Base-by-base conservation (phyloP, 2,888 invertebrate genomes). In the Athalia circularis region DNA sequence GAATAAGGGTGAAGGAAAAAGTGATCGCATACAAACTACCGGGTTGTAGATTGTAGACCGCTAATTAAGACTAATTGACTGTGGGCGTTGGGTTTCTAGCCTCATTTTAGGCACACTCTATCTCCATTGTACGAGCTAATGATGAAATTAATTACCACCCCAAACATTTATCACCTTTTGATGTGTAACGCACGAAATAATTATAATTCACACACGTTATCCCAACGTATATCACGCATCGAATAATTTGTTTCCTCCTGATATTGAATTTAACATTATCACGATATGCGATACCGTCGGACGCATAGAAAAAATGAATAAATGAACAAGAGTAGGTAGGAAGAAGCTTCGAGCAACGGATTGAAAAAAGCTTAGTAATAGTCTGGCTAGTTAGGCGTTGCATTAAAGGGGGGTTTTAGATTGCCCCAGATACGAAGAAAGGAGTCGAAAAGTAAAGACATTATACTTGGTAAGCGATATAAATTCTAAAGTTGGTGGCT, bases 111-210 rank as follows among this genome's bases (percentile, higher is more conserved):
- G 11, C 50, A 29, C 75, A 50, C 50, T 75, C 62, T 62, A 75
- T 75, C 64, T 75, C 75, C 7, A 47, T 62, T 62, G 48, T 75
- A 62, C 50, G 75, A 62, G 64, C 75, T 75, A 75, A 75, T 75
- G 75, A 75, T 75, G 62, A 52, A 75, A 75, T 75, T 75, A 75
- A 75, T 75, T 75, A 75, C n/a, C 62, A 75, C 48, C 75, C 61
- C 62, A 4, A 11, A 64, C 50, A 9, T 75, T 75, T 75, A 62
- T 75, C 75, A 62, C 75, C 62, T 50, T 75, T 52, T 57, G 15
- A 62, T 62, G 59, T 13, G 13, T 59, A 70, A 29, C 29, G 29
- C 29, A 29, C 29, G 29, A 29, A 5, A 11, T 68, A 68, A 43
- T 43, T 43, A 43, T 8, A 45, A n/a, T 7, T 7, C 47, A 47